Evolutionary conservation across 2,888 invertebrate species (phyloP).

Genomic region (Bruchidius siliquastri): DNA sequence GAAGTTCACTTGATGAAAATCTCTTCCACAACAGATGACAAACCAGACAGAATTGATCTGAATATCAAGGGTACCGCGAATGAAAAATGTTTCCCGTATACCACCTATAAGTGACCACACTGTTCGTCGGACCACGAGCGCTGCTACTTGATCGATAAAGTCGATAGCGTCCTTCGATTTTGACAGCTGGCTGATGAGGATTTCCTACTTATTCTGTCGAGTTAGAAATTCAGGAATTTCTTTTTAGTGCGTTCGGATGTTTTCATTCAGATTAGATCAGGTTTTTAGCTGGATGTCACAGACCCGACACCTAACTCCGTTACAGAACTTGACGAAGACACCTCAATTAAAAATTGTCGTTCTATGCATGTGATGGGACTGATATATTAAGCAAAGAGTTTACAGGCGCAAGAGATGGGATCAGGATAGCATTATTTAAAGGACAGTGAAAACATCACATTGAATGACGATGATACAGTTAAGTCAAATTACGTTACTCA

Average conservation of each 20-base stretch:
- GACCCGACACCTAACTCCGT: background rate
- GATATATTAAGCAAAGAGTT: background rate
- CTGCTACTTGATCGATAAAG: conserved; percentile 33
- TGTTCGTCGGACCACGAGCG: conserved; percentile 6
- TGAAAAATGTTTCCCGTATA: background rate
- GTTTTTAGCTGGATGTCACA: background rate
- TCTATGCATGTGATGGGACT: background rate
- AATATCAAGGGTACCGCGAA: too few species aligned
- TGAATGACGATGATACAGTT: too few species aligned
- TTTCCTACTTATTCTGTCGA: conserved; percentile 40
- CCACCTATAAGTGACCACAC: background rate
- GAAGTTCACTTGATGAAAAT: too few species aligned
- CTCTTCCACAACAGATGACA: too few species aligned
- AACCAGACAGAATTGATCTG: too few species aligned
- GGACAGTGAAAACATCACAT: too few species aligned
- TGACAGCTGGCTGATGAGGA: conserved; percentile 41
- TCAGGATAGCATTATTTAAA: background rate
- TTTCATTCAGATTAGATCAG: background rate
- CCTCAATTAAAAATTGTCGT: background rate
- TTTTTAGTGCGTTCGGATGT: background rate
- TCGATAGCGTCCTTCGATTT: conserved; percentile 42
- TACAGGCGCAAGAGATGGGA: background rate
- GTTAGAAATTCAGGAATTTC: conserved; percentile 41
- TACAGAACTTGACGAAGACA: background rate
- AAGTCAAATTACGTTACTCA: too few species aligned